Evolutionary conservation across 2,888 invertebrate genomes (phyloP).

Genomic region (Orchestes rusci): DNA sequence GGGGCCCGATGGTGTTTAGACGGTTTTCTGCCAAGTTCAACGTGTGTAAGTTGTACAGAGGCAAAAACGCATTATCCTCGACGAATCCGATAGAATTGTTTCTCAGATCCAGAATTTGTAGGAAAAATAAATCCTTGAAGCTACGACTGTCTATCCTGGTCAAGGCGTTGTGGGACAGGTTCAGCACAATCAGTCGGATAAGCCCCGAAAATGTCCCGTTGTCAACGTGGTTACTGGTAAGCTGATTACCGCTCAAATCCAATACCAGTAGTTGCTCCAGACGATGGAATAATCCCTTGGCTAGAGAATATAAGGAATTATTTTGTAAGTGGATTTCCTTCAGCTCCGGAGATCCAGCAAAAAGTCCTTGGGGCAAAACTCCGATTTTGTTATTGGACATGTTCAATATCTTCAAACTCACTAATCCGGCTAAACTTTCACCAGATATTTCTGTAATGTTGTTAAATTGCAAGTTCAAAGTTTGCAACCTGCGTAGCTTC

Average conservation of each 20-base stretch:
- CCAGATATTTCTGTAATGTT: constrained; percentile 71
- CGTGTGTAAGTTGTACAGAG: constrained; percentile 82
- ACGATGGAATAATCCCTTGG: constrained; percentile 75
- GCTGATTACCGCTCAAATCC: constrained; percentile 77
- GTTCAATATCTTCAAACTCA: constrained; percentile 73
- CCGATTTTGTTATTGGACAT: constrained; percentile 79
- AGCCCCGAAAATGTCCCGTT: constrained; percentile 79
- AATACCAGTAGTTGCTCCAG: constrained; percentile 77
- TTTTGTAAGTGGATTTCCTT: constrained; percentile 78
- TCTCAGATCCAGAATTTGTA: constrained; percentile 77
- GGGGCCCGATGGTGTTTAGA: constrained; percentile 71
- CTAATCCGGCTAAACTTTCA: constrained; percentile 71
- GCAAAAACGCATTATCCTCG: constrained; percentile 80
- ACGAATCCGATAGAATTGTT: constrained; percentile 86
- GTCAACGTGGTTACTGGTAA: constrained; percentile 77
- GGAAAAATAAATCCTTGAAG: constrained; percentile 78
- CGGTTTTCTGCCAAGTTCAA: constrained; percentile 84
- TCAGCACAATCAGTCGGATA: constrained; percentile 75
- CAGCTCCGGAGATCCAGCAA: constrained; percentile 72
- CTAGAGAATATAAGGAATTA: constrained; percentile 76
- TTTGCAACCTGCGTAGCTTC: constrained; percentile 68
- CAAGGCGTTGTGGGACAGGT: constrained; percentile 79
- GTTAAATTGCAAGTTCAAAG: constrained; percentile 76
- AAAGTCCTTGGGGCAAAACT: constrained; percentile 72
- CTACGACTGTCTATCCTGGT: constrained; percentile 76